Percentiles rank a stretch among this genome's conserved stretches.
Evolutionary conservation across 2,113 vertebrate species (phyloP).

Genomic region (Proteles cristata): DNA sequence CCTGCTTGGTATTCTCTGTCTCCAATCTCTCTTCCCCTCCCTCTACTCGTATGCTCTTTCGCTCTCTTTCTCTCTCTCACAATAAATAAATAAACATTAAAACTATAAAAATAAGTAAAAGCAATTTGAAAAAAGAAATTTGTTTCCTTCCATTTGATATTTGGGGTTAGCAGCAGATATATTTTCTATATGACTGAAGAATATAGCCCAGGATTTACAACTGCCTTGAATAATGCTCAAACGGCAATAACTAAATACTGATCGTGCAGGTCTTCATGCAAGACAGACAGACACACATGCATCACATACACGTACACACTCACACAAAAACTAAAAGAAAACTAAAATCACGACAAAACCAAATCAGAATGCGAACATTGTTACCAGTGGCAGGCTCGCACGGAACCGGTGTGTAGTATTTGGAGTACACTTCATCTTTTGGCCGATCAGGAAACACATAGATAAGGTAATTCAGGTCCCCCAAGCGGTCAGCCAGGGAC

Average conservation of each 20-base stretch:
- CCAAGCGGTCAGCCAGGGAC: slow-evolving; percentile 97
- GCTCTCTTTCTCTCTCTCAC: no score
- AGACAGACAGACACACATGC: neutral
- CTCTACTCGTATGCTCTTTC: no score
- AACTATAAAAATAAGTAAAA: neutral
- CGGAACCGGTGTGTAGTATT: slow-evolving; percentile 97
- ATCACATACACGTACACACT: neutral
- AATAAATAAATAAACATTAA: no score
- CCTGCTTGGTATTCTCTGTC: no score
- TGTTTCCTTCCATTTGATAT: neutral
- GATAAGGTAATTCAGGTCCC: slow-evolving; percentile 97
- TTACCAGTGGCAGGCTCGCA: slow-evolving; percentile 90
- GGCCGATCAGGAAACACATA: slow-evolving; percentile 97
- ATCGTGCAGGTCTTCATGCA: neutral
- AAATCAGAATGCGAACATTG: slow-evolving; percentile 27
- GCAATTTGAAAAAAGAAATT: neutral
- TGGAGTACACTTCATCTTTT: slow-evolving; percentile 99
- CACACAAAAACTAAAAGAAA: neutral
- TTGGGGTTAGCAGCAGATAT: neutral
- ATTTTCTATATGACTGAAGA: neutral
- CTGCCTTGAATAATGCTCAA: neutral
- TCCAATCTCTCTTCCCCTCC: no score
- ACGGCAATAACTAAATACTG: neutral
- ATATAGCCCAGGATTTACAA: neutral
- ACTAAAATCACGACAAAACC: neutral